A percentile compares a stretch with the other conserved stretches of the same genome.
phyloP scores from a whole-genome alignment of 37 sponge, comb jelly and placozoan genomes.

The Cladorhizidae sp. region DNA sequence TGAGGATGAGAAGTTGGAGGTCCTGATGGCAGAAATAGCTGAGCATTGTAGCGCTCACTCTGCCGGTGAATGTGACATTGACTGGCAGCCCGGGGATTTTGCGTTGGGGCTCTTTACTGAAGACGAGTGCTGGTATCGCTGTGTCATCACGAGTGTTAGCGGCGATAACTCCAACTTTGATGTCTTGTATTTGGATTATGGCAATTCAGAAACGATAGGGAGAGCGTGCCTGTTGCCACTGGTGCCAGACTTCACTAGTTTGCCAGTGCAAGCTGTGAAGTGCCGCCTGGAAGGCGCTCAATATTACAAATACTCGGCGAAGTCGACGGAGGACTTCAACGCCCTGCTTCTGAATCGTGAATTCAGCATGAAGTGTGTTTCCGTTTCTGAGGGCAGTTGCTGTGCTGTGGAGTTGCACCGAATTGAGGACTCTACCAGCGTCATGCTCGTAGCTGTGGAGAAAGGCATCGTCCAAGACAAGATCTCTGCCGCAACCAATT shows the following conservation, averaged over 20 bases:
- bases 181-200: slow-evolving; percentile 80
- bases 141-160: not conserved
- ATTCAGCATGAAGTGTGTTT: slow-evolving; percentile 25
- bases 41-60: not conserved
- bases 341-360: slow-evolving; percentile 33
- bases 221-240: not conserved
- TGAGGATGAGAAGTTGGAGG: slow-evolving; percentile 36
- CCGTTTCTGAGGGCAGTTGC: not conserved
- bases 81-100: slow-evolving; percentile 1
- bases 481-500: not conserved
- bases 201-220: slow-evolving; percentile 47
- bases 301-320: not conserved
- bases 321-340: not conserved
- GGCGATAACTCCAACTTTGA: not conserved
- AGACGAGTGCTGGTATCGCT: slow-evolving; percentile 81
- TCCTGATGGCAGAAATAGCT: slow-evolving; percentile 43
- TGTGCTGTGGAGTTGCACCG: slow-evolving; percentile 21
- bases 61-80: not conserved
- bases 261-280: slow-evolving; percentile 52
- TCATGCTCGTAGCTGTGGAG: slow-evolving; percentile 15
- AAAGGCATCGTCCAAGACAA: slow-evolving; percentile 1
- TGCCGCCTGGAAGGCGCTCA: slow-evolving; percentile 38
- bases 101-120: slow-evolving; percentile 54
- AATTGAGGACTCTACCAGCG: not conserved
- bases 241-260: not conserved